Base-by-base conservation (phyloP, 2,113 vertebrate genomes). In the Brachyhypopomus occidentalis region DNA sequence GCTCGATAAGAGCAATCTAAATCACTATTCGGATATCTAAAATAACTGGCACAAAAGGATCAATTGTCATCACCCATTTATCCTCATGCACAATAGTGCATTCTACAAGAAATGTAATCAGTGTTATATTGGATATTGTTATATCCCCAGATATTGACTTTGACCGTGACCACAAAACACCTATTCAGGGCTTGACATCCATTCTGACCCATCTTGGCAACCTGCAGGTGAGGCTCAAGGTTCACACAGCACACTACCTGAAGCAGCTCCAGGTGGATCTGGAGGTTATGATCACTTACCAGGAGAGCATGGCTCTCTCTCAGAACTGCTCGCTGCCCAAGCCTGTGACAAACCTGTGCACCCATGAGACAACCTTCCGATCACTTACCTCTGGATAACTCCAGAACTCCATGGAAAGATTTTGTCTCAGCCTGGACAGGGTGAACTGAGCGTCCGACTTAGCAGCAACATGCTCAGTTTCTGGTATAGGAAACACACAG, bases 81-180 rank as follows among this genome's bases (percentile, higher is more conserved):
- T 30, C 30, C 30, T 30, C 30, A 30, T 30, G 30, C 30, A 30
- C 30, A 3, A 2, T 30, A 30, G 2, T 30, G 3, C 30, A 30
- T 30, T 2, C 30, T 30, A 30, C 30, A 30, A 3, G 30, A 30
- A 30, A 30, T 30, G 3, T 3, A 30, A 30, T 30, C 30, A 30
- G 30, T 3, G 30, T 30, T 30, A 30, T 30, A 30, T 30, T 30
- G 30, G 30, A 30, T 1, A 30, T 38, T 3, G 6, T 6, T 6
- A 41, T 85, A 41, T 82, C 75, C 36, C 70, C 79, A 4, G 75
- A 82, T 71, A 85, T 85, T 60, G 76, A 78, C 75, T 82, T 85
- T 75, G 79, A 63, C 22, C 56, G 45, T 36, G 52, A 74, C 48
- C 58, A 41, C 25, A 74, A 78, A n/a, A 64, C 52, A 20, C 79